A percentile compares a stretch with the other conserved stretches of the same genome.
Conservation (phyloP, 2,113 vertebrate species). For the Lepidothrix coronata region DNA sequence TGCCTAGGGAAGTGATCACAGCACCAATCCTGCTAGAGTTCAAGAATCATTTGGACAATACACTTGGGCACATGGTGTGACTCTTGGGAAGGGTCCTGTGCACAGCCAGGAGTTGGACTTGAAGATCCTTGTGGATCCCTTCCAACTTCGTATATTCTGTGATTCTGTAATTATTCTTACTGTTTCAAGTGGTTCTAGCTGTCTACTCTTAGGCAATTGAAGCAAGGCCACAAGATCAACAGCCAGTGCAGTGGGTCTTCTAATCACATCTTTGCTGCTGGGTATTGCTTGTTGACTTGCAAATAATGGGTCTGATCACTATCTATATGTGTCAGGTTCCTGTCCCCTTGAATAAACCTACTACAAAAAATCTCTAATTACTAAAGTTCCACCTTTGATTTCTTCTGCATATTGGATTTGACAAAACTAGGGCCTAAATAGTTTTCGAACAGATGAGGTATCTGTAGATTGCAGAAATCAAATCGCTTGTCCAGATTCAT, state of each 20-base stretch:
- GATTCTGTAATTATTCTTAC: neutral
- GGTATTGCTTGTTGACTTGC: neutral
- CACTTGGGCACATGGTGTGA: neutral
- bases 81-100: neutral
- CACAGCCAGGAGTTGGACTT: neutral
- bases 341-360: neutral
- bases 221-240: neutral
- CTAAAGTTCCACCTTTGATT: neutral
- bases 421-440: neutral
- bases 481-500: neutral
- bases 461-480: neutral
- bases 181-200: neutral
- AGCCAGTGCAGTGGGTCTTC: neutral
- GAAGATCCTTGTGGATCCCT: neutral
- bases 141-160: neutral
- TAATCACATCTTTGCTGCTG: neutral
- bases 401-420: neutral
- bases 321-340: neutral
- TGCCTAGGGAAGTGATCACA: neutral
- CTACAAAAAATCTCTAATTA: neutral
- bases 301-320: neutral
- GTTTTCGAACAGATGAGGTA: neutral
- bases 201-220: neutral
- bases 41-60: neutral
- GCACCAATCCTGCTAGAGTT: neutral